A percentile compares a stretch with the other conserved stretches of the same genome.
These are phyloP conservation scores for Embiotoca jacksoni DNA, from an alignment of 2,113 vertebrate species.

Conservation along the genomic window DNA sequence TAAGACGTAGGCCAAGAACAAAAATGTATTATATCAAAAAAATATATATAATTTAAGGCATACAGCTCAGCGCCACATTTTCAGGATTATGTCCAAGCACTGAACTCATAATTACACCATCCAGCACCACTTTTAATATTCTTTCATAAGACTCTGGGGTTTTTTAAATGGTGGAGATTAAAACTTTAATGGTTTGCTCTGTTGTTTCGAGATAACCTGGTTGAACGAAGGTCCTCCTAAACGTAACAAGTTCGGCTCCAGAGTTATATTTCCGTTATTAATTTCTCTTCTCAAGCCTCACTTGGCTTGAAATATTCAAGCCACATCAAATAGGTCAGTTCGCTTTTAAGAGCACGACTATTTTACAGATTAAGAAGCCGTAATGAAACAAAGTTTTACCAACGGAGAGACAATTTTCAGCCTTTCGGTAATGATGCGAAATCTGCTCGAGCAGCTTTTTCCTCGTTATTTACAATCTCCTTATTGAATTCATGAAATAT, in stretches of 20 bases:
- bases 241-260: background rate
- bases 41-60: conserved; percentile 6
- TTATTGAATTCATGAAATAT: background rate
- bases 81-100: background rate
- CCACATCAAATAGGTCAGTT: background rate
- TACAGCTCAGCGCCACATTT: background rate
- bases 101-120: conserved; percentile 19
- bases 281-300: background rate
- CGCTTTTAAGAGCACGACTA: background rate
- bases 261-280: background rate
- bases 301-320: conserved; percentile 2
- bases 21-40: background rate
- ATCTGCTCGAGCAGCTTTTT: background rate
- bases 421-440: no score
- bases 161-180: conserved; percentile 23
- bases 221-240: background rate
- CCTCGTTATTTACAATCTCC: background rate
- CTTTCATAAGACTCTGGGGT: conserved; percentile 12
- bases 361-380: background rate
- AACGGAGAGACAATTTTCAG: background rate
- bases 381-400: background rate
- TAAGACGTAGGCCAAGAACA: background rate
- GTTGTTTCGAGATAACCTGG: background rate
- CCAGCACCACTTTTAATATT: conserved; percentile 26
- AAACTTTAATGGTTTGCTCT: conserved; percentile 4